Conservation (phyloP, 2,797 vertebrate genomes). For the Pagetopsis macropterus region DNA sequence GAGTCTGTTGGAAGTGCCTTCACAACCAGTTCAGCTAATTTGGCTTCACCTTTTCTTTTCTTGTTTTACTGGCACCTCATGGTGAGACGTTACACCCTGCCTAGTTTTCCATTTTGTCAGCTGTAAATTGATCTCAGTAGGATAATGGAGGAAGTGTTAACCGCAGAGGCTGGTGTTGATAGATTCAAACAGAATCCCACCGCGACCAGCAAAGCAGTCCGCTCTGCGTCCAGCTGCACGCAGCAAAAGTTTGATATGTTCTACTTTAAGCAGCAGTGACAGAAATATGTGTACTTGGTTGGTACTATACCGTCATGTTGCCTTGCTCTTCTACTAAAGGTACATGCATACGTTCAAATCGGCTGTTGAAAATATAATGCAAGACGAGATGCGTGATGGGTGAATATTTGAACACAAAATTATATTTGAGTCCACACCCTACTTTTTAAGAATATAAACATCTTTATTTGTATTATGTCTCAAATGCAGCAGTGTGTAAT, state of each 20-base stretch:
- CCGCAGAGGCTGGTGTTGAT: slow-evolving; percentile 6
- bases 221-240: slow-evolving; percentile 17
- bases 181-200: slow-evolving; percentile 17
- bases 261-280: slow-evolving; percentile 9
- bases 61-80: slow-evolving; percentile 2
- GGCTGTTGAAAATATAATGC: no score
- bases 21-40: neutral
- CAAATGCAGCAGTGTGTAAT: neutral
- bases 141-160: slow-evolving; percentile 4
- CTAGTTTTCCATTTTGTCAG: slow-evolving; percentile 10
- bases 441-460: slow-evolving; percentile 1
- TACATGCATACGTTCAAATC: no score
- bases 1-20: slow-evolving; percentile 14
- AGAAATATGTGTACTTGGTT: neutral
- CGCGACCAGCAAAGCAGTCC: neutral
- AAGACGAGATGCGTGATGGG: no score
- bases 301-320: no score
- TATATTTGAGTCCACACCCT: neutral
- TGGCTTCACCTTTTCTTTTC: neutral
- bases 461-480: neutral
- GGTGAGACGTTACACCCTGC: neutral
- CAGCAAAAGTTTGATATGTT: neutral
- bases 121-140: slow-evolving; percentile 25
- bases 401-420: neutral
- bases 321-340: no score